Evolutionary conservation across 2,888 invertebrate species (phyloP), one percentile per base, ranked within the genome.

Genomic region (Seira ritae): DNA sequence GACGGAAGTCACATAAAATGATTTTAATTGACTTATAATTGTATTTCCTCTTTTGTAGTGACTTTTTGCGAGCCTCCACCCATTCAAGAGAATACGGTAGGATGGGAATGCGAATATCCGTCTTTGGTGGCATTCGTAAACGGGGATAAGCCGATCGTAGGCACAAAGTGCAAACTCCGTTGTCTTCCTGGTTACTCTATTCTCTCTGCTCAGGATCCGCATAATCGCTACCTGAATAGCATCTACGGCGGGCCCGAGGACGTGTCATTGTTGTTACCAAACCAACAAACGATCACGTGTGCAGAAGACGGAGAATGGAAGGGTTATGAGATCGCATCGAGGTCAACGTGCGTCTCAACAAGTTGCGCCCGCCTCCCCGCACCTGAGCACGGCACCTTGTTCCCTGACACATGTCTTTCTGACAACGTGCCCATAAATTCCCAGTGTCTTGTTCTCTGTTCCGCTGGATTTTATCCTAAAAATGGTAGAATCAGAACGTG

Each of bases 341-440:
- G 65, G 75, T 79, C 84, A 6, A 81, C 85, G 1, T 89, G 89
- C 69, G 72, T 85, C 37, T 79, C 86, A n/a, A 79, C 89, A 8
- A 87, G 85, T 81, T 94, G 94, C 88, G 91, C 92, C 0, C 91
- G 91, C 55, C 89, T 93, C 6, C 90, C 90, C 0, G 88, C 90
- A 15, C 92, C 93, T 0, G 90, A 90, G 31, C 91, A 92, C 86
- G 93, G 93, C 17, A 90, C 92, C 84, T 91, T 93, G 37, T 85
- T 91, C 15, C 93, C 93, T 0, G 90, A 91, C 42, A 90, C 91
- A 66, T 94, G 93, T 87, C 90, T 91, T 8, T 90, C 17, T 91
- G 92, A n/a, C 90, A 91, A 84, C 90, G 91, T 31, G 90, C 90
- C 81, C 89, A 91, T n/a, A 92, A 93, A 4, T 91, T 89, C 86